phyloP scores from a whole-genome alignment of 2,797 vertebrate species.

The Thunnus albacares region DNA sequence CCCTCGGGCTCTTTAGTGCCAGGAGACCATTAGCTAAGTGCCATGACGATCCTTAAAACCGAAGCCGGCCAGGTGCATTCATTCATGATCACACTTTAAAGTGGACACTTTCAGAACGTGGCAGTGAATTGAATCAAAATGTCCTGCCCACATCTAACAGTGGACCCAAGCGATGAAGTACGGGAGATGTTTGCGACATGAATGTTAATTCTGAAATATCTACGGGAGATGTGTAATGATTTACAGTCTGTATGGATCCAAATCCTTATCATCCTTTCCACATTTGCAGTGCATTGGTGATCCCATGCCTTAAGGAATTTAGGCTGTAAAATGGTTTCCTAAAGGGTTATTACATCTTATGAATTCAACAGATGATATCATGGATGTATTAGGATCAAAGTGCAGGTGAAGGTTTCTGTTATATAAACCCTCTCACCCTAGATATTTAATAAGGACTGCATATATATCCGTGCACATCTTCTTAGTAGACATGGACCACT shows the following conservation, averaged over 20 bases:
- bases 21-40: not conserved
- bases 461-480: not conserved
- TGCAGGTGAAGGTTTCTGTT: conserved; percentile 9
- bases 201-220: not conserved
- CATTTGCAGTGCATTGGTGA: not conserved
- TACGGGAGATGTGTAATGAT: not conserved
- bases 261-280: not conserved
- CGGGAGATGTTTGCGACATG: not conserved
- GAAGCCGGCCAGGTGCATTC: not conserved
- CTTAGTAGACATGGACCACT: not conserved
- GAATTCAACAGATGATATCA: not conserved
- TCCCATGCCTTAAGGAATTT: not conserved
- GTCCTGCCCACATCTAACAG: not conserved
- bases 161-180: not conserved
- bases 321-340: not conserved
- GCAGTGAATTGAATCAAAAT: not conserved
- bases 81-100: not conserved
- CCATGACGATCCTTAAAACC: not conserved
- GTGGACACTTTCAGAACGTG: not conserved
- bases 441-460: not conserved
- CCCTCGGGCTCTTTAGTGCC: not conserved
- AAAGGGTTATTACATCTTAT: not conserved
- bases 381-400: not conserved
- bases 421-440: not conserved
- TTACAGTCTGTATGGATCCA: not conserved